A percentile compares a stretch with the other conserved stretches of the same genome.
Evolutionary conservation across 1,140 invertebrate genomes (phyloP).

Genomic region (Macrobrachium rosenbergii): DNA sequence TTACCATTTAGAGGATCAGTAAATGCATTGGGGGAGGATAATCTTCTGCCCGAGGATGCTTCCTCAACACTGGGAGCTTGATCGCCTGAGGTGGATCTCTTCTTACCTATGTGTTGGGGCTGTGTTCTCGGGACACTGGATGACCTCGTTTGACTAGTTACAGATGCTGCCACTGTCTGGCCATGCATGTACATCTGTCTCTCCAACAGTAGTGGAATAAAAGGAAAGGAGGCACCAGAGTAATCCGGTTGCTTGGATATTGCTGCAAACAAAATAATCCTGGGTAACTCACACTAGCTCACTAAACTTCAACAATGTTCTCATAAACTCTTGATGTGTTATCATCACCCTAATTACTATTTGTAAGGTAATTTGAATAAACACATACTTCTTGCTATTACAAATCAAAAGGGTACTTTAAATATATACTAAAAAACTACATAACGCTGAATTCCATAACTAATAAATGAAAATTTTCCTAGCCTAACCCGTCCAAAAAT

Average conservation of each 20-base stretch:
- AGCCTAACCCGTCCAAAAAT: too few species aligned
- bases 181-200: constrained; percentile 42
- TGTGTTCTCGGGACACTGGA: constrained; percentile 49
- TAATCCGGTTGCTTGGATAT: constrained; percentile 39
- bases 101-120: background rate
- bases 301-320: too few species aligned
- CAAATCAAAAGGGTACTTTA: too few species aligned
- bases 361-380: too few species aligned
- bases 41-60: constrained; percentile 14
- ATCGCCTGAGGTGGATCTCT: constrained; percentile 6
- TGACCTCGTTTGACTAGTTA: constrained; percentile 16
- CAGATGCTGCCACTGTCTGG: constrained; percentile 8
- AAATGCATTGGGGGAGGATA: constrained; percentile 50
- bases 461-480: too few species aligned
- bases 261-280: constrained; percentile 21
- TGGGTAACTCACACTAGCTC: background rate
- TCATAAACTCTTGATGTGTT: too few species aligned
- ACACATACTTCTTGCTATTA: too few species aligned
- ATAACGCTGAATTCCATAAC: too few species aligned
- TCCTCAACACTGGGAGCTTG: background rate
- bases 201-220: constrained; percentile 44
- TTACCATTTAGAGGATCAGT: constrained; percentile 54
- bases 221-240: constrained; percentile 32
- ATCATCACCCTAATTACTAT: too few species aligned
- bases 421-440: too few species aligned